Evolutionary conservation across 2,888 invertebrate species (phyloP).

Genomic region (Mayetiola destructor): DNA sequence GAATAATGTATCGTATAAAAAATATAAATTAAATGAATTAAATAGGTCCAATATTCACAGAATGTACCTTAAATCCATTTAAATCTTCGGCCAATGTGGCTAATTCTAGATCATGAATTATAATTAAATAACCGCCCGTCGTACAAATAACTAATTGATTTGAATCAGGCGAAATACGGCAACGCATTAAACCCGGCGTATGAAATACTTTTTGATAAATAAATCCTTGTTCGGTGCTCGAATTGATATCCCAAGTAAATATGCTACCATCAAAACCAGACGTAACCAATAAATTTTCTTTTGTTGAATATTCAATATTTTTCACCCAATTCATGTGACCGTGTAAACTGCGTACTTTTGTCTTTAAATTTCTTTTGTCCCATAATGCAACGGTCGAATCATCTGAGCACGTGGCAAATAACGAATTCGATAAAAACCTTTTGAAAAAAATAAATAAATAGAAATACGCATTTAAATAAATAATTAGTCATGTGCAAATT

Average conservation of each 20-base stretch:
- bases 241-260: constrained; percentile 88
- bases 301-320: constrained; percentile 82
- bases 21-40: neutral
- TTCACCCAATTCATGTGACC: constrained; percentile 95
- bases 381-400: constrained; percentile 85
- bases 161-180: constrained; percentile 71
- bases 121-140: constrained; percentile 75
- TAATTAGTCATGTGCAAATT: neutral
- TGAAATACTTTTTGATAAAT: constrained; percentile 72
- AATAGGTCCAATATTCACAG: neutral
- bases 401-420: constrained; percentile 89
- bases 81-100: constrained; percentile 64
- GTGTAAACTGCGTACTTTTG: constrained; percentile 57
- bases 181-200: constrained; percentile 55
- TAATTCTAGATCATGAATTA: constrained; percentile 78
- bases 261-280: constrained; percentile 89
- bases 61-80: constrained; percentile 60
- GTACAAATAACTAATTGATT: constrained; percentile 82
- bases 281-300: constrained; percentile 70
- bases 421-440: constrained; percentile 73
- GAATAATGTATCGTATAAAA: neutral
- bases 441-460: constrained; percentile 18
- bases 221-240: constrained; percentile 61
- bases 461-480: no score
- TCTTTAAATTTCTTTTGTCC: constrained; percentile 77